Percentiles rank a stretch among this genome's conserved stretches.
Evolutionary conservation across 2,797 vertebrate genomes (phyloP).

Genomic region (Decapterus maruadsi): DNA sequence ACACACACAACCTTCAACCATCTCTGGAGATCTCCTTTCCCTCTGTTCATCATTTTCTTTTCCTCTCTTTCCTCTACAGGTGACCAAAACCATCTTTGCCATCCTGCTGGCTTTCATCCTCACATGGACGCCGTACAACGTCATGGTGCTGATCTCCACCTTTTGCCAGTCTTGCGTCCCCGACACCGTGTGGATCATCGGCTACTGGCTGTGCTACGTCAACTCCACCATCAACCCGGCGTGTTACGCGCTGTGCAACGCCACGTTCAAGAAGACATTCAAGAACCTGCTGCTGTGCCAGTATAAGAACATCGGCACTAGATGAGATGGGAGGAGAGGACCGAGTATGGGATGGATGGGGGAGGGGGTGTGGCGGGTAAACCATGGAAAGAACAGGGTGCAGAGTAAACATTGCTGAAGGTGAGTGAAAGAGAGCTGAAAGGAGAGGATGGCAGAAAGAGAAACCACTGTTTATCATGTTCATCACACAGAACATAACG

Average conservation of each 20-base stretch:
- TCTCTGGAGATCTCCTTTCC: neutral
- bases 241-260: constrained; percentile 98
- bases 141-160: constrained; percentile 99
- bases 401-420: constrained; percentile 15
- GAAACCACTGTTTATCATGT: neutral
- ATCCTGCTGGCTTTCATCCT: constrained; percentile 98
- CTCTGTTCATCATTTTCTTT: neutral
- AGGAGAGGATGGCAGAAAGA: constrained; percentile 12
- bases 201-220: constrained; percentile 99
- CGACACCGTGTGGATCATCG: constrained; percentile 96
- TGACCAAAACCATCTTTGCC: constrained; percentile 98
- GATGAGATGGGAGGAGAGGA: constrained; percentile 75
- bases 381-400: neutral
- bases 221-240: constrained; percentile 99
- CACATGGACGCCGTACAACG: constrained; percentile 98
- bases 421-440: constrained; percentile 28
- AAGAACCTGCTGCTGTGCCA: constrained; percentile 98
- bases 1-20: too few species aligned
- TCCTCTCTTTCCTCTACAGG: constrained; percentile 72
- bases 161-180: constrained; percentile 97
- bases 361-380: constrained; percentile 1
- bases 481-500: too few species aligned
- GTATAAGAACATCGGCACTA: constrained; percentile 92
- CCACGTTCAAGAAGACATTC: constrained; percentile 99
- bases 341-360: constrained; percentile 17